A percentile compares a stretch with the other conserved stretches of the same genome.
Conservation (phyloP, 2,797 vertebrate species). For the Orestias chungarensis region DNA sequence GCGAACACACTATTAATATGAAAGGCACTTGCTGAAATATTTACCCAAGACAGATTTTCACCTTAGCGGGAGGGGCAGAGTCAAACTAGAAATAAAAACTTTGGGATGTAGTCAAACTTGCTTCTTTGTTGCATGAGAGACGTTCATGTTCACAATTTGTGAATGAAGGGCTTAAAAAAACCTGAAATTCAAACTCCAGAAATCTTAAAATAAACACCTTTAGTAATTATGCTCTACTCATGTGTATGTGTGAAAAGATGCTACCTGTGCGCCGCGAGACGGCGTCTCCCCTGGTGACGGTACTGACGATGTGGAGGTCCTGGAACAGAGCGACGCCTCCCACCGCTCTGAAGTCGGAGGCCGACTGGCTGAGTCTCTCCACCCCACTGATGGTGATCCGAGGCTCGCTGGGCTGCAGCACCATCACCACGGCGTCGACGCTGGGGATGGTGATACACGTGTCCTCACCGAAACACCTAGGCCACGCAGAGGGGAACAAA, state of each 20-base stretch:
- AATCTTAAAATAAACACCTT: neutral
- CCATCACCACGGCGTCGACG: constrained; percentile 91
- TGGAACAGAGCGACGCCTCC: constrained; percentile 86
- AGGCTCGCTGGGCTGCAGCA: constrained; percentile 92
- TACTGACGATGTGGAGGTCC: constrained; percentile 92
- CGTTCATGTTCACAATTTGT: neutral
- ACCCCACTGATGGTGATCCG: constrained; percentile 91
- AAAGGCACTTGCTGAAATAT: constrained; percentile 56
- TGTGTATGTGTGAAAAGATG: neutral
- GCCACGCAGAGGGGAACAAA: neutral
- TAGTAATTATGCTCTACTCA: neutral
- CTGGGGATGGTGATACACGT: constrained; percentile 92
- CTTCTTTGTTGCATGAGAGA: neutral
- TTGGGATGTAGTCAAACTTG: constrained; percentile 16
- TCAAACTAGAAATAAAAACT: neutral
- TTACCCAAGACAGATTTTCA: constrained; percentile 51
- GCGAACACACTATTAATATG: constrained; percentile 55
- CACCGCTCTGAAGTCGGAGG: constrained; percentile 81
- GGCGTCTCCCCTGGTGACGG: constrained; percentile 83
- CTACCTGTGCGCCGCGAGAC: constrained; percentile 75
- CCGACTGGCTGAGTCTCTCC: constrained; percentile 86
- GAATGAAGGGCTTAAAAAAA: neutral
- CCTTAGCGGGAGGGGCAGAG: constrained; percentile 32
- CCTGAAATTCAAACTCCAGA: neutral
- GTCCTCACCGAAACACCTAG: constrained; percentile 96